Base-by-base conservation (phyloP, 2,797 vertebrate genomes). In the Nasua narica region DNA sequence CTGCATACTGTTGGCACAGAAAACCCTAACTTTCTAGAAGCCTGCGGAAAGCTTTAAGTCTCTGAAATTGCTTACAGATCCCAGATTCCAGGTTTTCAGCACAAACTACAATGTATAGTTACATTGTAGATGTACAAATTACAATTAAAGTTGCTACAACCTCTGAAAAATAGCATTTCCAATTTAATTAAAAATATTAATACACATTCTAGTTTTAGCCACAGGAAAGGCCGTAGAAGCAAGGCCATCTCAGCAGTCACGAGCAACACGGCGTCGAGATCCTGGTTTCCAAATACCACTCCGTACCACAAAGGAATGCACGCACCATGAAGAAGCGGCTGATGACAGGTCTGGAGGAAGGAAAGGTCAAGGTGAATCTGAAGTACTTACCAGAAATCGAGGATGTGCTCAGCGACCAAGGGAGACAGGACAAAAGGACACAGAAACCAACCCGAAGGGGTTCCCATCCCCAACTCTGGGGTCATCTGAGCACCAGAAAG, bases 211-310 rank as follows among this genome's bases (percentile, higher is more conserved):
- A 6, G 37, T 25, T 67, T 54, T 54, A 32, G 0, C 58, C 43
- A 21, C 1, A 3, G 32, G 48, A 52, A 86, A 23, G 50, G 32
- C 21, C 5, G n/a, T 8, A 21, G 32, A 67, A 67, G 84, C 48
- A 60, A 40, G 0, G 11, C 35, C 4, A 21, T 14, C 21, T 70
- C 40, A 10, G 50, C 0, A 2, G 5, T 46, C 2, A 18, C 7
- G 43, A 90, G 62, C 23, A 37, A 32, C 37, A 0, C 23, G 89
- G 85, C 62, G 4, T 2, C 35, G 32, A 32, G 77, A 16, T 29
- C 19, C 46, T 18, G 18, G 56, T 65, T 50, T 81, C 72, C 50
- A 43, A 82, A 27, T 32, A 16, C 16, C 43, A 32, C 3, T 87
- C 19, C 4, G 27, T 23, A 27, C 37, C 12, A 19, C 50, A 50